phyloP scores from a whole-genome alignment of 2,888 invertebrate species.

The Archips xylosteana region DNA sequence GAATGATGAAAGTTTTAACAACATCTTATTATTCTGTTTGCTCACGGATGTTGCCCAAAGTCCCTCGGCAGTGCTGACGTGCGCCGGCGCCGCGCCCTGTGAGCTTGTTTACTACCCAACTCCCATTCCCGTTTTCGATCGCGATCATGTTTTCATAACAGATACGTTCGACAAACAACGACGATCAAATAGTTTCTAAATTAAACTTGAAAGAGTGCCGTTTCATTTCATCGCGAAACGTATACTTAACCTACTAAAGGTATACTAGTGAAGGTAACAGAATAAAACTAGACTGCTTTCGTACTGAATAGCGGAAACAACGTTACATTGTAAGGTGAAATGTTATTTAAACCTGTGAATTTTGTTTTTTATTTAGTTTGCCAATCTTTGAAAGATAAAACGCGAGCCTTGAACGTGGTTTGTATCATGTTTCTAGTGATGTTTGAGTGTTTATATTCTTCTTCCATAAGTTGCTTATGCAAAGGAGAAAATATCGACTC shows the following conservation, averaged over 20 bases:
- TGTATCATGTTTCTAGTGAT: background rate
- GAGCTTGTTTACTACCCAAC: background rate
- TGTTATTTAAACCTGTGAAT: background rate
- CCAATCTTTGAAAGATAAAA: background rate
- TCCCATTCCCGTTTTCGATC: background rate
- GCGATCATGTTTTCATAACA: slow-evolving; percentile 3
- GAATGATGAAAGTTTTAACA: no score
- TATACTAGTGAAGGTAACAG: background rate
- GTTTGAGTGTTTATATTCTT: background rate
- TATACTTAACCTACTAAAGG: background rate
- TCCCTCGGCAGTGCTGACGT: background rate
- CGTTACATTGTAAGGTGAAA: background rate
- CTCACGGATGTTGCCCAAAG: background rate
- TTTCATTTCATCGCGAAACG: background rate
- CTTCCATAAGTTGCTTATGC: background rate
- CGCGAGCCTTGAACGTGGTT: background rate
- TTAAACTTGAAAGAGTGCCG: background rate
- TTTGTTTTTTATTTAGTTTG: background rate
- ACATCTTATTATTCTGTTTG: background rate
- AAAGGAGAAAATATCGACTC: background rate
- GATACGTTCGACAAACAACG: background rate
- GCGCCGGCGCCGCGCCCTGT: background rate
- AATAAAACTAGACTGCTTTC: background rate
- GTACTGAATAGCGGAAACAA: background rate
- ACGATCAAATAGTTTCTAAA: slow-evolving; percentile 4